Evolutionary conservation across 2,888 invertebrate genomes (phyloP).

Genomic region (Autographa gamma): DNA sequence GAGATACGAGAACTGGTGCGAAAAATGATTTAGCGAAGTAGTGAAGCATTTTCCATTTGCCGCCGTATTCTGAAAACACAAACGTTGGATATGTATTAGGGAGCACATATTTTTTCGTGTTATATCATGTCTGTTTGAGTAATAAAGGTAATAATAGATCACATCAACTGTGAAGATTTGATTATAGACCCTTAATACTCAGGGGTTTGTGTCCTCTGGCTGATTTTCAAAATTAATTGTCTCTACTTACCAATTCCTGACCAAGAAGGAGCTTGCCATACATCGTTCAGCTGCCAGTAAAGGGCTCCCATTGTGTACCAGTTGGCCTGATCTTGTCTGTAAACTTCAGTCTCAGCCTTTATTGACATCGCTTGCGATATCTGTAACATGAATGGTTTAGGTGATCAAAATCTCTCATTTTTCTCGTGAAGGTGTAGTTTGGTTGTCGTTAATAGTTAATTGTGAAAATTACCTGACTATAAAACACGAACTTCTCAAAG

Average conservation of each 20-base stretch:
- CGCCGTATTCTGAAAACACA: conserved; percentile 90
- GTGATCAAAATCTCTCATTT: neutral
- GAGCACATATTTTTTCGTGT: no score
- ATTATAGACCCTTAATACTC: no score
- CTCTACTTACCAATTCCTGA: conserved; percentile 92
- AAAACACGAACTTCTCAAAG: conserved; percentile 92
- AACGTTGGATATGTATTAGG: no score
- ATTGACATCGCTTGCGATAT: conserved; percentile 96
- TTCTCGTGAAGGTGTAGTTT: no score
- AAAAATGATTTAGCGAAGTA: conserved; percentile 96
- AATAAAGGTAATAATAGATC: no score
- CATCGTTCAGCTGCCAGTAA: conserved; percentile 99
- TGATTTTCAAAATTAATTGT: no score
- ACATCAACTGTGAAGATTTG: no score
- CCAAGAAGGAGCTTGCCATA: conserved; percentile 99
- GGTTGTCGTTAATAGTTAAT: neutral
- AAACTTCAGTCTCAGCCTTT: conserved; percentile 95
- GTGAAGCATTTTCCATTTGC: conserved; percentile 96
- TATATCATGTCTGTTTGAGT: neutral
- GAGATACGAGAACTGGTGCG: conserved; percentile 92
- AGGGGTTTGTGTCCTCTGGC: no score
- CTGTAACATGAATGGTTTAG: conserved; percentile 77
- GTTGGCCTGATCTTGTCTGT: conserved; percentile 89
- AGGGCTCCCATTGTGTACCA: conserved; percentile 97
- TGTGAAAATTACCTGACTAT: conserved; percentile 93